phyloP scores from a whole-genome alignment of 2,888 invertebrate species.

The Siphlonurus alternatus region DNA sequence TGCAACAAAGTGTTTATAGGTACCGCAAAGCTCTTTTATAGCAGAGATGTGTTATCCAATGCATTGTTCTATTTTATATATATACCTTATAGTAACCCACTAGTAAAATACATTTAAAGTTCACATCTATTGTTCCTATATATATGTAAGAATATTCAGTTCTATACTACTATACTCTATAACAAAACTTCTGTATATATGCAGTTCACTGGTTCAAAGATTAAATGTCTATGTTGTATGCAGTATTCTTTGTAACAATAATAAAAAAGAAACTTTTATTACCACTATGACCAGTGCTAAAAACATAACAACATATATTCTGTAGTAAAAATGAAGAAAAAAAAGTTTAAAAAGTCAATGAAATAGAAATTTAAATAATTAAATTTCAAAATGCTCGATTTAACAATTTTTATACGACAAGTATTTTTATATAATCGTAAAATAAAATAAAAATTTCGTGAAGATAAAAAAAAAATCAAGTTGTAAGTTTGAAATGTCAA shows the following conservation, averaged over 20 bases:
- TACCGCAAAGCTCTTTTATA: neutral
- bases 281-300: too few relatives aligned
- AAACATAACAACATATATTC: neutral
- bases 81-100: too few relatives aligned
- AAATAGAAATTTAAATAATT: neutral
- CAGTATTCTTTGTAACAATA: neutral
- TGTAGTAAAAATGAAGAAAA: neutral
- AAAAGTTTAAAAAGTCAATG: neutral
- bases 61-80: neutral
- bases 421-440: too few relatives aligned
- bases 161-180: too few relatives aligned
- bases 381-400: neutral
- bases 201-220: neutral
- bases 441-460: too few relatives aligned
- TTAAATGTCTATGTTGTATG: neutral
- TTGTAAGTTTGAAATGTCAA: too few relatives aligned
- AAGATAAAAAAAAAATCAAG: too few relatives aligned
- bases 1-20: neutral
- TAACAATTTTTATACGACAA: neutral
- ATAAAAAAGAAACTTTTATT: neutral
- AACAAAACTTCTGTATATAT: too few relatives aligned
- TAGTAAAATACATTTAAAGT: too few relatives aligned
- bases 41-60: neutral
- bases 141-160: too few relatives aligned
- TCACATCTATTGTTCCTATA: too few relatives aligned